A percentile compares a stretch with the other conserved stretches of the same genome.
Evolutionary conservation across 2,797 vertebrate species (phyloP).

Genomic region (Euphonia xanthogaster): DNA sequence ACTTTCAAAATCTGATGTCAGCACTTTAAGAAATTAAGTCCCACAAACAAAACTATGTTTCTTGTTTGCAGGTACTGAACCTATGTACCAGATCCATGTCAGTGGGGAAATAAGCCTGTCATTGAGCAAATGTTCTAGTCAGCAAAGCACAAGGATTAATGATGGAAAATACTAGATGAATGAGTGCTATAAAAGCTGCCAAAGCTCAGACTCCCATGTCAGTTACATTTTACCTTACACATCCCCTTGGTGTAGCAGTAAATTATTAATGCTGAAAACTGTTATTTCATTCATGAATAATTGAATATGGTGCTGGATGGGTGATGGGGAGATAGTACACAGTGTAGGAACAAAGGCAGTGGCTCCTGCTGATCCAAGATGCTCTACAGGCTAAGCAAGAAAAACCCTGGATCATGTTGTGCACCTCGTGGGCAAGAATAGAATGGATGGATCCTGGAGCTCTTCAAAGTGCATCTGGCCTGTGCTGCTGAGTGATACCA

Average conservation of each 20-base stretch:
- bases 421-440: background rate
- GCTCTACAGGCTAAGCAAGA: background rate
- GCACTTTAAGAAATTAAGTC: background rate
- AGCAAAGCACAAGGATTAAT: slow-evolving; percentile 75
- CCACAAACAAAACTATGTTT: slow-evolving; percentile 6
- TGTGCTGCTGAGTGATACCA: background rate
- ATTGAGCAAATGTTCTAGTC: background rate
- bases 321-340: slow-evolving; percentile 33
- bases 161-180: slow-evolving; percentile 76
- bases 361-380: background rate
- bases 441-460: background rate
- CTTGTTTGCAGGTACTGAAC: background rate
- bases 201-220: slow-evolving; percentile 70
- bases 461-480: background rate
- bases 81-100: background rate
- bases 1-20: background rate
- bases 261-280: slow-evolving; percentile 86
- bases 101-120: slow-evolving; percentile 2
- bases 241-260: slow-evolving; percentile 75
- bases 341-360: background rate
- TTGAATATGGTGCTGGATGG: slow-evolving; percentile 73
- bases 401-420: background rate
- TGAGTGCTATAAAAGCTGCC: slow-evolving; percentile 74
- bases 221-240: slow-evolving; percentile 78
- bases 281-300: slow-evolving; percentile 86